A percentile compares a stretch with the other conserved stretches of the same genome.
Conservation (phyloP, 2,888 invertebrate genomes). For the Cetonia aurata region DNA sequence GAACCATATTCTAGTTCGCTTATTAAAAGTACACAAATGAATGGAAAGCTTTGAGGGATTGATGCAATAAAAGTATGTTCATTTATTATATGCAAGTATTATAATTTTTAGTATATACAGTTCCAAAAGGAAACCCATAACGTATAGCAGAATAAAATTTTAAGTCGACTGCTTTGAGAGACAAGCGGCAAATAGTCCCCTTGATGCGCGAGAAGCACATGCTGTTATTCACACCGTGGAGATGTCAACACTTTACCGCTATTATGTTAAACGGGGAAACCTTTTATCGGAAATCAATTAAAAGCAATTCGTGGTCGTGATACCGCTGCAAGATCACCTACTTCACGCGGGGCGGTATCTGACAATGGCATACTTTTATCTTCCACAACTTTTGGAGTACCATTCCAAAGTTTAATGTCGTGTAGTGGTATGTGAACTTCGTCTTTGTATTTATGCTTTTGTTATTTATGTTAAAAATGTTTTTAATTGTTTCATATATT, state of each 20-base stretch:
- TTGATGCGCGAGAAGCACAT: conserved; percentile 52
- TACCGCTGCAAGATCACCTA: conserved; percentile 55
- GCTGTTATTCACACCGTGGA: conserved; percentile 60
- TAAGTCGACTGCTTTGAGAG: conserved; percentile 2
- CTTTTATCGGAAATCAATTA: conserved; percentile 68
- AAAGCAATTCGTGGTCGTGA: conserved; percentile 65
- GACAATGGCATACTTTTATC: conserved; percentile 3
- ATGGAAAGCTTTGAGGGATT: no score
- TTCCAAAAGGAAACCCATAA: not conserved
- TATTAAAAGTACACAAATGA: no score
- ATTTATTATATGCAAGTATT: no score
- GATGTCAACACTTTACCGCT: conserved; percentile 66
- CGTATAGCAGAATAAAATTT: conserved; percentile 9
- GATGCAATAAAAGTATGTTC: no score
- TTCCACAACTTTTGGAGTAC: conserved; percentile 8
- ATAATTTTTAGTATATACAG: not conserved
- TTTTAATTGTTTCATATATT: no score
- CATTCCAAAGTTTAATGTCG: not conserved
- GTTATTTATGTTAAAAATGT: no score
- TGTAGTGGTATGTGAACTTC: no score
- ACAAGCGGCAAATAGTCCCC: conserved; percentile 1
- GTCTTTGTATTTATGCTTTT: no score
- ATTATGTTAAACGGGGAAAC: conserved; percentile 66
- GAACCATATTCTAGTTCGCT: no score
- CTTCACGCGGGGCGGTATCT: conserved; percentile 6